Evolutionary conservation across 2,797 vertebrate genomes (phyloP), one percentile per base, ranked within the genome.

Genomic region (Anguilla anguilla): DNA sequence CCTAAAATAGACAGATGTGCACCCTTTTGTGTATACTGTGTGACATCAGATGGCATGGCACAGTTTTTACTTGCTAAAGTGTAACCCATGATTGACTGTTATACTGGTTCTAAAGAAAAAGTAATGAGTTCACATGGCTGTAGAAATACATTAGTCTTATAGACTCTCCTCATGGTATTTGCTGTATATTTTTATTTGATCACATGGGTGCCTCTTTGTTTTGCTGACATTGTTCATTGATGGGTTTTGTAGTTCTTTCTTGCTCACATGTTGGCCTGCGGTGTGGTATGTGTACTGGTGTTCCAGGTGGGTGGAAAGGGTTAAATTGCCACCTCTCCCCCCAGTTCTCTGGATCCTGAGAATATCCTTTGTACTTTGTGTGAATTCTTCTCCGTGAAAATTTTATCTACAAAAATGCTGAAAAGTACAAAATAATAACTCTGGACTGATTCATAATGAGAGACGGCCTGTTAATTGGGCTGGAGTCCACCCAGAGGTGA

Each of bases 1-100:
- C n/a, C 69, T 74, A 74, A 74, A 74, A 74, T 74, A 74, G 69
- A 74, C 69, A 74, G 11, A 35, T 74, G 11, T 13, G 69, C 69
- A 13, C 69, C 28, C 69, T 74, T 31, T 74, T 43, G 74, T 19
- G 74, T 43, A 19, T 19, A 39, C 74, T 79, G 74, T 77, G 74
- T 79, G 74, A 43, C 74, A 79, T 43, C 35, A 43, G 74, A 79
- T 22, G 31, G 17, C 39, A 43, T 6, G 35, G 74, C 74, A 46
- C 35, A 79, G 74, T 43, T 79, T 43, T 22, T 19, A 43, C 17
- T 46, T 1, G 5, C 35, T 17, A 6, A 19, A 22, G 19, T 79
- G 74, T 46, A 43, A 43, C 74, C 74, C 3, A 46, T 79, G 74
- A 1, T 72, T 72, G 7, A 72, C n/a, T 72, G 69, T 72, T 35